Conservation (phyloP, 2,113 vertebrate species). For the Salminus brasiliensis region DNA sequence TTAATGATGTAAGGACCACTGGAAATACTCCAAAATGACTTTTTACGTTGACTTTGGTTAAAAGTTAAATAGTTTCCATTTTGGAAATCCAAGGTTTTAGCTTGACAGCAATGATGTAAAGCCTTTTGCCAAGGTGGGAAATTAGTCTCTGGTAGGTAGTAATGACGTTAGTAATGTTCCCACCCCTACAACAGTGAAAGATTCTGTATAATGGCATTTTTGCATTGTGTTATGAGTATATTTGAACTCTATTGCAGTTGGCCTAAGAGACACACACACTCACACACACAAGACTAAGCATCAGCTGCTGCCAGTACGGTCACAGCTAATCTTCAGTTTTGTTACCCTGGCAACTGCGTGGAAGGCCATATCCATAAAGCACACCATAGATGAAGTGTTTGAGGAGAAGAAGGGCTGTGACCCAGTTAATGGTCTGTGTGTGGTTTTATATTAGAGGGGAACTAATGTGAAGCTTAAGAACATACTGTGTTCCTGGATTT, state of each 20-base stretch:
- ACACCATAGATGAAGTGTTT: slow-evolving; percentile 5
- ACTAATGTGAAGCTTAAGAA: slow-evolving; percentile 5
- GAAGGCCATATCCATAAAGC: slow-evolving; percentile 14
- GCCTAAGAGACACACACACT: background rate
- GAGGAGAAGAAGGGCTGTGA: slow-evolving; percentile 19
- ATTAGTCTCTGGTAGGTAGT: too few relatives aligned
- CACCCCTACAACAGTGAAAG: too few relatives aligned
- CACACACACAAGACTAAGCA: background rate
- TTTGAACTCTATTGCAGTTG: background rate
- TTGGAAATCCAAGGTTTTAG: too few relatives aligned
- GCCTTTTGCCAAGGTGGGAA: too few relatives aligned
- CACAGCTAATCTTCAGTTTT: background rate
- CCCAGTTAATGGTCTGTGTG: slow-evolving; percentile 33
- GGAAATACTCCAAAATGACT: too few relatives aligned
- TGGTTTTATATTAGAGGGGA: slow-evolving; percentile 17
- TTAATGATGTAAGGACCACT: too few relatives aligned
- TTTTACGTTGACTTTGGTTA: too few relatives aligned
- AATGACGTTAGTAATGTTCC: too few relatives aligned
- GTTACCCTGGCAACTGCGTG: slow-evolving; percentile 27
- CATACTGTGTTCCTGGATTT: slow-evolving; percentile 6
- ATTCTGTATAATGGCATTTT: background rate
- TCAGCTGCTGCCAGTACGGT: background rate
- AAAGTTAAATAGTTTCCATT: too few relatives aligned
- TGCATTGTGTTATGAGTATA: background rate
- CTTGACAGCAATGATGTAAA: too few relatives aligned